phyloP scores from a whole-genome alignment of 2,113 vertebrate species.

The Labeo rohita region DNA sequence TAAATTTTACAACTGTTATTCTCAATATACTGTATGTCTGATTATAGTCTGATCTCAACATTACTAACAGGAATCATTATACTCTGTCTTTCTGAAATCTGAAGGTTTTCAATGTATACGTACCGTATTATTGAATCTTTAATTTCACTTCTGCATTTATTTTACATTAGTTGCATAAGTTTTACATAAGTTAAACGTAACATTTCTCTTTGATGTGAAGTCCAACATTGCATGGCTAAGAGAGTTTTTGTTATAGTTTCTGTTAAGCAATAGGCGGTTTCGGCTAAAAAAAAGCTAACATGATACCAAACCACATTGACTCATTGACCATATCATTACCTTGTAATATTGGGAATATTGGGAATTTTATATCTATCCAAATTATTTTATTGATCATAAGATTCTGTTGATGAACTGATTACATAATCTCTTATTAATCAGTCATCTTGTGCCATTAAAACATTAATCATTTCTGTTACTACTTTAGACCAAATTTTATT shows the following conservation, averaged over 20 bases:
- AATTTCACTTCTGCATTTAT: not conserved
- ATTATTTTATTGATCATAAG: not conserved
- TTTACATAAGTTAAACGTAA: slow-evolving; percentile 30
- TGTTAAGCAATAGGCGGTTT: slow-evolving; percentile 42
- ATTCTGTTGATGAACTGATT: not conserved
- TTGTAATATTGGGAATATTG: slow-evolving; percentile 32
- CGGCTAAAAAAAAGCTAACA: not conserved
- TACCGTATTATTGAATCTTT: not conserved
- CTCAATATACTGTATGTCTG: not conserved
- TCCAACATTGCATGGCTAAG: not conserved
- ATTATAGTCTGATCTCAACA: not conserved
- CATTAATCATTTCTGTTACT: not conserved
- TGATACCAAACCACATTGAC: not conserved
- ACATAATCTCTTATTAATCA: not conserved
- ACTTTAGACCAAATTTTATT: not conserved
- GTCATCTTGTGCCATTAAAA: not conserved
- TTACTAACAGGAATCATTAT: no score
- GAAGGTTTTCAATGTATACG: not conserved
- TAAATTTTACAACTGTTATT: not conserved
- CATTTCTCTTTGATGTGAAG: not conserved
- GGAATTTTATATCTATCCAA: not conserved
- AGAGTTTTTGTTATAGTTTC: slow-evolving; percentile 28
- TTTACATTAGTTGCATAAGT: not conserved
- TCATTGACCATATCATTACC: slow-evolving; percentile 5
- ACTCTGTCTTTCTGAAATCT: not conserved